Percentiles rank a stretch among this genome's conserved stretches.
Conservation (phyloP, 2,888 invertebrate genomes). For the Drosophila cracens region DNA sequence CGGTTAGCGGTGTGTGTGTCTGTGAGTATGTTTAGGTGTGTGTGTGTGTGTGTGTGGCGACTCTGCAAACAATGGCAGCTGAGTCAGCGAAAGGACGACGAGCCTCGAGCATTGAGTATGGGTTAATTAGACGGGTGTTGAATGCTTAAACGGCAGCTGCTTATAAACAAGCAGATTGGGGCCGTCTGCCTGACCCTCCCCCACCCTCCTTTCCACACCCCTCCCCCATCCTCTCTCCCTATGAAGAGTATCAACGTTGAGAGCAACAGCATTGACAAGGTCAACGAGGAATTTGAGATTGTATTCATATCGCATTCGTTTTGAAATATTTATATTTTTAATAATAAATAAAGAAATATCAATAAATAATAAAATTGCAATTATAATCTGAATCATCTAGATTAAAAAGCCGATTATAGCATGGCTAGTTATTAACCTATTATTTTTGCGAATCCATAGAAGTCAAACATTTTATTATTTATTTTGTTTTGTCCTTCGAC, state of each 20-base stretch:
- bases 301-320: not conserved
- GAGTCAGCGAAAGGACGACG: slow-evolving; percentile 44
- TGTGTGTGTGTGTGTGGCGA: slow-evolving; percentile 1
- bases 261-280: slow-evolving; percentile 50
- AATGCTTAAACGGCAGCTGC: slow-evolving; percentile 59
- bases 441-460: too few relatives aligned
- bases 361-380: not conserved
- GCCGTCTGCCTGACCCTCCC: slow-evolving; percentile 11
- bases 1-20: slow-evolving; percentile 9
- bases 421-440: not conserved
- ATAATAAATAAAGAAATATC: not conserved
- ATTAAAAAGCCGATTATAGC: not conserved
- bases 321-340: not conserved
- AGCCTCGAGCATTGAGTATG: slow-evolving; percentile 32
- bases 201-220: not conserved
- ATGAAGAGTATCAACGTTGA: slow-evolving; percentile 8
- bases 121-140: slow-evolving; percentile 75
- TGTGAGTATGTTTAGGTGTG: not conserved
- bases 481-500: too few relatives aligned
- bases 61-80: slow-evolving; percentile 55
- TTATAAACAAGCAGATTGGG: slow-evolving; percentile 12
- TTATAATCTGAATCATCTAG: not conserved
- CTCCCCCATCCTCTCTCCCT: not conserved
- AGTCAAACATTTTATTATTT: too few relatives aligned
- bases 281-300: slow-evolving; percentile 13